A percentile compares a stretch with the other conserved stretches of the same genome.
Evolutionary conservation across 2,113 vertebrate genomes (phyloP).

Genomic region (Gobiocypris rarus): DNA sequence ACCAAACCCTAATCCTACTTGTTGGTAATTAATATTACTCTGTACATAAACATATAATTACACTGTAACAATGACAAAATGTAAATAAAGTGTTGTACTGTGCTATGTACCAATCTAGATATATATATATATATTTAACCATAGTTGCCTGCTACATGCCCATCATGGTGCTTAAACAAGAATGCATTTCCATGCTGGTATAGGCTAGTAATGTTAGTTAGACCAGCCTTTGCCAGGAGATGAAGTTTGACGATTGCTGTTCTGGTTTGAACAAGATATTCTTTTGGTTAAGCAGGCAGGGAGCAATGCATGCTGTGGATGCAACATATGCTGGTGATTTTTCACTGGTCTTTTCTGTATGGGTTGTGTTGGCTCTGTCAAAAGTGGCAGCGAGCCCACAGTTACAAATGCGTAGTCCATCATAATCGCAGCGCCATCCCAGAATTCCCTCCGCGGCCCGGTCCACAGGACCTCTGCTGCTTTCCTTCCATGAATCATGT

Average conservation of each 20-base stretch:
- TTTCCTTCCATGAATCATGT: slow-evolving; percentile 68
- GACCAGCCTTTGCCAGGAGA: not conserved
- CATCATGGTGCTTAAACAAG: not conserved
- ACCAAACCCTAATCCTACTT: no score
- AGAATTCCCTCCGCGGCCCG: slow-evolving; percentile 10
- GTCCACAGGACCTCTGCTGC: slow-evolving; percentile 17
- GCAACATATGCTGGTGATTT: slow-evolving; percentile 2
- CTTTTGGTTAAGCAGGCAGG: not conserved
- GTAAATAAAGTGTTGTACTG: not conserved
- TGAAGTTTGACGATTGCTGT: not conserved
- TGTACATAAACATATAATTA: no score
- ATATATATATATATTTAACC: not conserved
- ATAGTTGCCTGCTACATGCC: not conserved
- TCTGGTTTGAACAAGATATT: slow-evolving; percentile 1
- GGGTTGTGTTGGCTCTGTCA: not conserved
- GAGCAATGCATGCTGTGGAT: not conserved
- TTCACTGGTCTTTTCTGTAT: slow-evolving; percentile 10
- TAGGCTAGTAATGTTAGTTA: not conserved
- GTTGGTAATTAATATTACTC: no score
- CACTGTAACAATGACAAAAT: no score
- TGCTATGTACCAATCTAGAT: not conserved
- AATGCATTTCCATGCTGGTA: no score
- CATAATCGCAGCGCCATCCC: slow-evolving; percentile 16
- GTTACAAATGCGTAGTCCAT: slow-evolving; percentile 24
- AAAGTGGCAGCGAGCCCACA: slow-evolving; percentile 22